These are phyloP conservation scores for Drosophila ananassae DNA, from an alignment of 1,140 invertebrate genomes.

Conservation along the genomic window DNA sequence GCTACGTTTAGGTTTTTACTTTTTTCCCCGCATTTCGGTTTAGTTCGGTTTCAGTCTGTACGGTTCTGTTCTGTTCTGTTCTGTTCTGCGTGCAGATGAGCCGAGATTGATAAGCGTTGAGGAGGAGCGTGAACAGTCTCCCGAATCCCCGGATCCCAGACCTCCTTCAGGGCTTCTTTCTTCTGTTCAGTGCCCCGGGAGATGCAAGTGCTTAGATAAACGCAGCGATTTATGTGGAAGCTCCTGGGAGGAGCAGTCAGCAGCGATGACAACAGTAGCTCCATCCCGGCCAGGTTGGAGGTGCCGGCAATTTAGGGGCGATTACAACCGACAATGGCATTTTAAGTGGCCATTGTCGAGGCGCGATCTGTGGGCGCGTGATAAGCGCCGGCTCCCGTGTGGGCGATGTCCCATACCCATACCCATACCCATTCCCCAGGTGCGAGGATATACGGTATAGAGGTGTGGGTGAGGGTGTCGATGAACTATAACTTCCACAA, in stretches of 20 bases:
- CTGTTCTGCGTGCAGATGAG: constrained; percentile 73
- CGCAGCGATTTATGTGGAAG: constrained; percentile 75
- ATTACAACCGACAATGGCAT: constrained; percentile 79
- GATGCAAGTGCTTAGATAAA: constrained; percentile 75
- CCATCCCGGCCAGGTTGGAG: constrained; percentile 16
- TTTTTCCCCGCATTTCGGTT: background rate
- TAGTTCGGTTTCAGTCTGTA: constrained; percentile 15
- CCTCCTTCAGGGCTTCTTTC: constrained; percentile 19
- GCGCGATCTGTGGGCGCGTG: constrained; percentile 59
- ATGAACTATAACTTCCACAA: background rate
- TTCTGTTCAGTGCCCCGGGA: constrained; percentile 28
- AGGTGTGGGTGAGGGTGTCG: constrained; percentile 2
- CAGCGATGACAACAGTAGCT: constrained; percentile 65
- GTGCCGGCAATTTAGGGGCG: constrained; percentile 75
- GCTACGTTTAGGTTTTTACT: constrained; percentile 6
- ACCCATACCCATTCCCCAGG: background rate
- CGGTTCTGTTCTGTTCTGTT: constrained; percentile 7
- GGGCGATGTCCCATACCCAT: constrained; percentile 43
- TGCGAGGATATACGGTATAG: background rate
- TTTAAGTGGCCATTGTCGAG: constrained; percentile 81
- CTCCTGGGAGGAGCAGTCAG: constrained; percentile 15
- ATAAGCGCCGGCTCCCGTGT: constrained; percentile 65
- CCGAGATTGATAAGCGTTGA: constrained; percentile 73
- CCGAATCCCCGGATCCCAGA: constrained; percentile 17
- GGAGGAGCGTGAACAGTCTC: constrained; percentile 7